Evolutionary conservation across 2,888 invertebrate genomes (phyloP).

Genomic region (Seira sanloemensis): DNA sequence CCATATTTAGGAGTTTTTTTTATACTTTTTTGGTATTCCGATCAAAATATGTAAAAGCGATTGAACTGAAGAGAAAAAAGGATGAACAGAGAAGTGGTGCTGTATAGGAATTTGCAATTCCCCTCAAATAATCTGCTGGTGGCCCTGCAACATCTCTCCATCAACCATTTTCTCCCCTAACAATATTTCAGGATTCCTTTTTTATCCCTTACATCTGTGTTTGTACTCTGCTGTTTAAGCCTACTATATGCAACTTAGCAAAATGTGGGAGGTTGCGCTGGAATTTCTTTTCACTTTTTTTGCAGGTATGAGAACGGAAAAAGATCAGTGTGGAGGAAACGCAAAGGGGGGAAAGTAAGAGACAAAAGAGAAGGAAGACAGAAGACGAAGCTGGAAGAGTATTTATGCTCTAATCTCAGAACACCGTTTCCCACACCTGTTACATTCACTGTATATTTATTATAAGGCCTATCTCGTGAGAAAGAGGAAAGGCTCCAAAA

Average conservation of each 20-base stretch:
- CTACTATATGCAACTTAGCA: slow-evolving; percentile 21
- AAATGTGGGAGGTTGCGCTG: background rate
- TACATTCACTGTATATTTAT: slow-evolving; percentile 45
- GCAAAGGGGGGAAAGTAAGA: background rate
- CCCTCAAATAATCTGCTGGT: background rate
- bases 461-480: background rate
- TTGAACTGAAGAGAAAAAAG: background rate
- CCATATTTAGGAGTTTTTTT: too few relatives aligned
- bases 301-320: background rate
- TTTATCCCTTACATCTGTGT: background rate
- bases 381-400: slow-evolving; percentile 56
- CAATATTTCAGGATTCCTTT: slow-evolving; percentile 59
- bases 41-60: background rate
- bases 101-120: background rate
- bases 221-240: background rate
- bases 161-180: slow-evolving; percentile 23
- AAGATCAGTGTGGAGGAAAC: background rate
- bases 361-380: slow-evolving; percentile 25
- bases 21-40: background rate
- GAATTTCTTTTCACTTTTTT: too few relatives aligned
- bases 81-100: background rate
- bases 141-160: slow-evolving; percentile 18
- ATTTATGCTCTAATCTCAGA: slow-evolving; percentile 66
- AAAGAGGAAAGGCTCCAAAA: background rate
- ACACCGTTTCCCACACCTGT: slow-evolving; percentile 67